These are phyloP conservation scores for Anoncus sp. DNA, from an alignment of 2,888 invertebrate species.

Conservation along the genomic window DNA sequence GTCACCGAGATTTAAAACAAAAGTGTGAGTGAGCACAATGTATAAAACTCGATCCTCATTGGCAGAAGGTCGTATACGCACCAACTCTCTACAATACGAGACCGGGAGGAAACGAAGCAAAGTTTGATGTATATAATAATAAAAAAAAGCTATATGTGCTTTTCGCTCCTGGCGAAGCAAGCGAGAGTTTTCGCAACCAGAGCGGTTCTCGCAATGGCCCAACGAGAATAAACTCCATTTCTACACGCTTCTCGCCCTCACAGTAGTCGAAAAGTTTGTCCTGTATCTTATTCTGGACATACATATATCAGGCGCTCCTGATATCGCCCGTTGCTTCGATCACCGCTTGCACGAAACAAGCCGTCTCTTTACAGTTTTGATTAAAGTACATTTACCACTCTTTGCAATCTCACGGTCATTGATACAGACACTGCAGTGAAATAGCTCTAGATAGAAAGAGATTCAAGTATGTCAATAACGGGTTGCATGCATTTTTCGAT, in stretches of 20 bases:
- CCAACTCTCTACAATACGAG: neutral
- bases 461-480: neutral
- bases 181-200: conserved; percentile 12
- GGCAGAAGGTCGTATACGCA: neutral
- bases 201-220: conserved; percentile 5
- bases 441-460: neutral
- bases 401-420: neutral
- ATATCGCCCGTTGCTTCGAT: neutral
- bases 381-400: conserved; percentile 10
- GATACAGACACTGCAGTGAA: neutral
- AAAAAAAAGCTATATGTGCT: neutral
- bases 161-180: neutral
- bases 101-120: conserved; percentile 2
- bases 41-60: neutral
- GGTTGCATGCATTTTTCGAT: neutral
- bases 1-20: too few species aligned
- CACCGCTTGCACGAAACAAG: neutral
- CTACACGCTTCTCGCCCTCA: conserved; percentile 35
- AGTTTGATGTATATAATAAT: conserved; percentile 9
- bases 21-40: neutral
- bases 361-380: conserved; percentile 10
- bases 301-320: neutral
- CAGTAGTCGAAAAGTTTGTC: conserved; percentile 24
- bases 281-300: conserved; percentile 20
- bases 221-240: conserved; percentile 37